phyloP scores from a whole-genome alignment of 2,888 invertebrate species.

The Luperina nickerlii region DNA sequence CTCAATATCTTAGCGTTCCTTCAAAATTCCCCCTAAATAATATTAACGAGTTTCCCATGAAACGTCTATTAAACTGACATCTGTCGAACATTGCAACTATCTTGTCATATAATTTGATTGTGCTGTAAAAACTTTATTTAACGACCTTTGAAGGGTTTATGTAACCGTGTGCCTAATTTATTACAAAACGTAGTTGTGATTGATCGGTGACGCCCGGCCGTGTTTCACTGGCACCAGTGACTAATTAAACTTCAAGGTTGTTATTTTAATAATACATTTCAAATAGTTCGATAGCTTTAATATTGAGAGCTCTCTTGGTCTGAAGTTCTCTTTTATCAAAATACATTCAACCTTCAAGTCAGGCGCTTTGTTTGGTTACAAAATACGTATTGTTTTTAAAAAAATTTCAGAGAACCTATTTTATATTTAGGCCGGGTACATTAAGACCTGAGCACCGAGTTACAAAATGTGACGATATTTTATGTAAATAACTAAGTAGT shows the following conservation, averaged over 20 bases:
- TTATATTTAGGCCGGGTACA: neutral
- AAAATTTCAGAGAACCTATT: neutral
- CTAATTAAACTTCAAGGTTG: constrained; percentile 8
- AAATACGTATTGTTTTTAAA: neutral
- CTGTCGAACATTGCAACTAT: constrained; percentile 56
- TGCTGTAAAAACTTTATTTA: constrained; percentile 52
- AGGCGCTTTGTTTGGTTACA: neutral
- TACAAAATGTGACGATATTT: neutral
- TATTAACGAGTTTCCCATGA: constrained; percentile 37
- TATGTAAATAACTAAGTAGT: too few relatives aligned
- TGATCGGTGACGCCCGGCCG: constrained; percentile 20
- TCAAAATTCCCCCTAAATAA: constrained; percentile 30
- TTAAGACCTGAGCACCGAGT: neutral
- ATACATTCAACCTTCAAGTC: neutral
- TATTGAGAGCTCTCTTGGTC: neutral
- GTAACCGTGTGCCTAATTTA: constrained; percentile 39
- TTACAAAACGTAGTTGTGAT: constrained; percentile 34
- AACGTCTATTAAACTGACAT: constrained; percentile 50
- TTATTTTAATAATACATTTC: constrained; percentile 3
- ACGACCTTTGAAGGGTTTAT: constrained; percentile 24
- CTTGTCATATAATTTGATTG: constrained; percentile 48
- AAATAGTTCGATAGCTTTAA: constrained; percentile 3
- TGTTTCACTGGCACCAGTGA: neutral
- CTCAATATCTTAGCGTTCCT: constrained; percentile 36
- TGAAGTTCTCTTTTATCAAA: neutral